Base-by-base conservation (phyloP, 2,888 invertebrate species). In the Napeogenes sylphis region DNA sequence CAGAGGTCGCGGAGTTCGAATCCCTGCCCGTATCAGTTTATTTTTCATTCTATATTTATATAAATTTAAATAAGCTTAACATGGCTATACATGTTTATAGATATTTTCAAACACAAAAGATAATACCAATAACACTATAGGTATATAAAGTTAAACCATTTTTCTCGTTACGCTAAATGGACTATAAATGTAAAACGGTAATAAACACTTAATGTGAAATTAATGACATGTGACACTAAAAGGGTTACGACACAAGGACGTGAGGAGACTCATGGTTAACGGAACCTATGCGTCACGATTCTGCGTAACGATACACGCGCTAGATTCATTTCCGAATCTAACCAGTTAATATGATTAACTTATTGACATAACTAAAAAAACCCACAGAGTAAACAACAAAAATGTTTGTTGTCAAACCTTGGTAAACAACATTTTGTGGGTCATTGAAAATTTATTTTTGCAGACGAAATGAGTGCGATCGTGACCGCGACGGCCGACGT, bases 401-500 rank as follows among this genome's bases (percentile, higher is more conserved):
- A n/a, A n/a, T n/a, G n/a, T n/a, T n/a, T n/a, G n/a, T n/a, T n/a
- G n/a, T n/a, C 21, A 21, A 21, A 21, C 1, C 21, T 21, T 21
- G 21, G 21, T 21, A 21, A 1, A 21, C 21, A 21, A 21, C 21
- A 21, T 21, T 21, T 21, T 0, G 21, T 21, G 21, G 21, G 21
- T 21, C 21, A 21, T 21, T 21, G 21, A 21, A 21, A 21, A 21
- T 21, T 4, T 6, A 33, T 58, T 62, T 55, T 73, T 71, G 65
- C 70, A 84, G 42, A 80, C 64, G 83, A 81, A 72, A 94, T 94
- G 94, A 94, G 94, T 82, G 89, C 93, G 62, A 91, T 94, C 80
- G 92, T 93, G 72, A 92, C 90, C 66, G 92, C 92, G 63, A 93
- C 94, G 2, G 90, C 91, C 8, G 93, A 92, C 72, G 93, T 94